Evolutionary conservation across 2,888 invertebrate species (phyloP).

Genomic region (Cylindroiulus punctatus): DNA sequence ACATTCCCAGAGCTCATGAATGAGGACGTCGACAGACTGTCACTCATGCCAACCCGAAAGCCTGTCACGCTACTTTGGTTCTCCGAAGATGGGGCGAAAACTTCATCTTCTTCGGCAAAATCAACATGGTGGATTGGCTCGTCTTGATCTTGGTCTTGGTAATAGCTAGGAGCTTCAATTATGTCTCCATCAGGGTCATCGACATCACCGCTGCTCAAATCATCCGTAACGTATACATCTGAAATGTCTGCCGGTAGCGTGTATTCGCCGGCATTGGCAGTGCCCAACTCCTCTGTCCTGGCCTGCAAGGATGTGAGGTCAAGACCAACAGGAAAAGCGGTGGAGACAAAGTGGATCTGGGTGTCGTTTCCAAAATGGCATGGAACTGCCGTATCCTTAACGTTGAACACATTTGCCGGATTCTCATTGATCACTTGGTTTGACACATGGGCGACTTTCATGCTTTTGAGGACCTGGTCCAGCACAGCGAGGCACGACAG

Average conservation of each 20-base stretch:
- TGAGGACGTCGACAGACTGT: not conserved
- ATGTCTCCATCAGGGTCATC: not conserved
- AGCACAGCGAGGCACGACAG: slow-evolving; percentile 57
- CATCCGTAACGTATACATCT: not conserved
- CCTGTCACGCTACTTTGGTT: not conserved
- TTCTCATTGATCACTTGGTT: slow-evolving; percentile 55
- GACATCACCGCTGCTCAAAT: not conserved
- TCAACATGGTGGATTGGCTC: not conserved
- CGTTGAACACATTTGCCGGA: slow-evolving; percentile 55
- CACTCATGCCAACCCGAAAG: not conserved
- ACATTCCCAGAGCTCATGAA: not conserved
- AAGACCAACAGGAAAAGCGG: not conserved
- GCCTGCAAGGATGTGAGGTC: not conserved
- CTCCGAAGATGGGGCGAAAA: not conserved
- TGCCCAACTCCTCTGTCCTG: not conserved
- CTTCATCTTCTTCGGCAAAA: not conserved
- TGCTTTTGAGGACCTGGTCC: slow-evolving; percentile 57
- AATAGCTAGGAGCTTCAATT: not conserved
- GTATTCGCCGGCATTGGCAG: not conserved
- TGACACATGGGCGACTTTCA: slow-evolving; percentile 54
- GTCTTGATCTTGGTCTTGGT: not conserved
- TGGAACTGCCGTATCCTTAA: not conserved
- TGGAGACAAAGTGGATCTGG: not conserved
- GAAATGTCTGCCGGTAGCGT: not conserved
- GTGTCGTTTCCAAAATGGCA: not conserved